Conservation (phyloP, 2,113 vertebrate species). For the Amblyopsis rosae region DNA sequence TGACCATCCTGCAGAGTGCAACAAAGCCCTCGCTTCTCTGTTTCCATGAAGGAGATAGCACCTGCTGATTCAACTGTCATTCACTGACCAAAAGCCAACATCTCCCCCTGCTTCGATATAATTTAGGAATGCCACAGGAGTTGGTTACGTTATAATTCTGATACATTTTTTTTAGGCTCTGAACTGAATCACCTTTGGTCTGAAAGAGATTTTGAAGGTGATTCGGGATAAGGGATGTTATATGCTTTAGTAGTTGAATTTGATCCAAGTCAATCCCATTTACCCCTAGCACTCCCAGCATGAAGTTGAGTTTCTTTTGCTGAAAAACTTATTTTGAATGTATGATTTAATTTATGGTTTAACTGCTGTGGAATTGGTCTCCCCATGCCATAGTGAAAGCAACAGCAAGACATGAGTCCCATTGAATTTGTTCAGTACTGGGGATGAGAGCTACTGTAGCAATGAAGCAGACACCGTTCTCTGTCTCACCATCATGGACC, state of each 20-base stretch:
- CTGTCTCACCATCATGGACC: too few species aligned
- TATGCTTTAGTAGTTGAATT: neutral
- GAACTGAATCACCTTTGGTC: neutral
- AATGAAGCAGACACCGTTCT: too few species aligned
- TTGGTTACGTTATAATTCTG: constrained; percentile 6
- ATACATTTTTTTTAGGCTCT: neutral
- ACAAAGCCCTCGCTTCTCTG: constrained; percentile 49
- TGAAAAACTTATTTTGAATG: neutral
- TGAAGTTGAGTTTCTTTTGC: neutral
- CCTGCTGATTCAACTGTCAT: constrained; percentile 62
- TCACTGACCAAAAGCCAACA: constrained; percentile 34
- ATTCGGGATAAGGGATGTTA: too few species aligned
- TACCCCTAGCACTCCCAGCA: neutral
- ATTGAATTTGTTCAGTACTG: neutral
- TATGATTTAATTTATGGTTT: too few species aligned
- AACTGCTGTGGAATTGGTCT: too few species aligned
- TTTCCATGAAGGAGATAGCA: constrained; percentile 50
- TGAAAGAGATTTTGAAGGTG: neutral
- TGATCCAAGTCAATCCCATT: neutral
- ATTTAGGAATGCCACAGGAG: constrained; percentile 38
- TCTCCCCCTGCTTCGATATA: constrained; percentile 25
- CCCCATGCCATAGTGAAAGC: too few species aligned
- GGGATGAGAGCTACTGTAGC: neutral
- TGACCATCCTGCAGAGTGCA: constrained; percentile 51
- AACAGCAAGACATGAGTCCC: neutral